phyloP scores from a whole-genome alignment of 2,888 invertebrate genomes.

The Neoaliturus tenellus region DNA sequence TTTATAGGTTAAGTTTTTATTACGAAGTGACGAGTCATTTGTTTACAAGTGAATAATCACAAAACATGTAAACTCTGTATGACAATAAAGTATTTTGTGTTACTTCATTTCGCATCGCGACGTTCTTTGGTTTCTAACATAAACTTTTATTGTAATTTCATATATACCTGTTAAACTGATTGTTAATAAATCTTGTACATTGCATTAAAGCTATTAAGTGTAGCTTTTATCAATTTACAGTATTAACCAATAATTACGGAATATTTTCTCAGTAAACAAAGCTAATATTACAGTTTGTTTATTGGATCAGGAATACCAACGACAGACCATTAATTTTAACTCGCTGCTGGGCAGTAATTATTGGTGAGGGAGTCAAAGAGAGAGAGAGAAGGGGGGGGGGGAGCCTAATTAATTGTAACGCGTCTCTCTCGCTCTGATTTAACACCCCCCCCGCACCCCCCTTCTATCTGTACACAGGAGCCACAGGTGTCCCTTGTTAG shows the following conservation, averaged over 20 bases:
- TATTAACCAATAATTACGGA: background rate
- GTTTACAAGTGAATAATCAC: too few relatives aligned
- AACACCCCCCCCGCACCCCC: background rate
- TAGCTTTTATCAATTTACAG: too few relatives aligned
- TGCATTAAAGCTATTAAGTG: too few relatives aligned
- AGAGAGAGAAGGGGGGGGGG: background rate
- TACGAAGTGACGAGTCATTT: too few relatives aligned
- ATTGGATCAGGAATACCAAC: background rate
- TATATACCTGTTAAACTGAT: too few relatives aligned
- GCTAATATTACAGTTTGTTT: background rate
- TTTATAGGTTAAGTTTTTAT: too few relatives aligned
- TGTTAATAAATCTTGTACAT: too few relatives aligned
- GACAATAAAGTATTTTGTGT: too few relatives aligned
- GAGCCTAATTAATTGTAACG: background rate
- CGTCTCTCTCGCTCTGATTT: background rate
- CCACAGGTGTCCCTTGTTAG: background rate
- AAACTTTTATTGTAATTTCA: too few relatives aligned
- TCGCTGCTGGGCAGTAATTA: background rate
- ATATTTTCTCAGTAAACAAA: background rate
- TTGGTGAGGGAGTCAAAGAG: background rate
- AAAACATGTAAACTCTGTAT: too few relatives aligned
- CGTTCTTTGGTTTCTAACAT: too few relatives aligned
- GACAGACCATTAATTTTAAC: background rate
- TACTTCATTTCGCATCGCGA: too few relatives aligned
- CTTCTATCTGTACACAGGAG: background rate